phyloP scores from a whole-genome alignment of 2,113 vertebrate genomes.

The Periophthalmus modestus region DNA sequence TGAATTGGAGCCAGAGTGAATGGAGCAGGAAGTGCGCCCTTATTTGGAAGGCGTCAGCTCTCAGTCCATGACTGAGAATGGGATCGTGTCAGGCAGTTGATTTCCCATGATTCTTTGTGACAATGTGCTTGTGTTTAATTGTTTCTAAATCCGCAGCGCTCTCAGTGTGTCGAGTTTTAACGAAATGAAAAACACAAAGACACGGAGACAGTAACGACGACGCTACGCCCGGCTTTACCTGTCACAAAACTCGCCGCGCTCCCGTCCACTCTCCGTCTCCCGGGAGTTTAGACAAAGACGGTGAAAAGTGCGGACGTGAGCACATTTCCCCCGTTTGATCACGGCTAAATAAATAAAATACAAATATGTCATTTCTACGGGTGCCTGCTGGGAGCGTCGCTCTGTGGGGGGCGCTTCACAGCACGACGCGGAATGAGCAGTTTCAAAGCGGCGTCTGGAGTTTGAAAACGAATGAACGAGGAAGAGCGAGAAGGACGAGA shows the following conservation, averaged over 20 bases:
- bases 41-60: too few relatives aligned
- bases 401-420: conserved; percentile 8
- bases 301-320: conserved; percentile 19
- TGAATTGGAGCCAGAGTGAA: too few relatives aligned
- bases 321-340: conserved; percentile 23
- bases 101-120: too few relatives aligned
- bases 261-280: not conserved
- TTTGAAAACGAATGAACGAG: conserved; percentile 14
- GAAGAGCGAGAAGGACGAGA: not conserved
- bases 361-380: not conserved
- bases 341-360: not conserved
- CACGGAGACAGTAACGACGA: not conserved
- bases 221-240: too few relatives aligned
- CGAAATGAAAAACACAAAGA: too few relatives aligned
- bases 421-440: conserved; percentile 14
- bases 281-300: not conserved
- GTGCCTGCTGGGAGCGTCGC: conserved; percentile 2
- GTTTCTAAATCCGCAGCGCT: too few relatives aligned
- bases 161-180: too few relatives aligned
- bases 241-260: not conserved
- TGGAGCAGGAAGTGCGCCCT: too few relatives aligned
- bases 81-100: too few relatives aligned
- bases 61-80: too few relatives aligned
- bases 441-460: conserved; percentile 15
- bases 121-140: too few relatives aligned